These are phyloP conservation scores for Eretmochelys imbricata DNA, from an alignment of 2,113 vertebrate species.

Conservation along the genomic window DNA sequence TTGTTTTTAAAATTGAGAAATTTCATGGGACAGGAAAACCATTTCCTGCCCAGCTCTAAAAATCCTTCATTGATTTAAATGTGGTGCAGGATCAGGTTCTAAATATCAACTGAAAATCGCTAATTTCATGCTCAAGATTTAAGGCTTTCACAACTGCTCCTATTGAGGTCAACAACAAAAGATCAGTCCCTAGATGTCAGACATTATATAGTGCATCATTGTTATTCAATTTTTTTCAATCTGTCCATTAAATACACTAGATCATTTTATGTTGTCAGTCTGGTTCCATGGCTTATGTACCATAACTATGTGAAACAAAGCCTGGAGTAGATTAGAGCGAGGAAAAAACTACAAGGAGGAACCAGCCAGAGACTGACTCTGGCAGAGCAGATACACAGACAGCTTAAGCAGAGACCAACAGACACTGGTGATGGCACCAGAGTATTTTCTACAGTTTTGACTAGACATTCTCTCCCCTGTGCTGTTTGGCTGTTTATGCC, in stretches of 20 bases:
- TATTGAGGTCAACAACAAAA: constrained; percentile 24
- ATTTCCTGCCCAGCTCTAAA: constrained; percentile 24
- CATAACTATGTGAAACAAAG: constrained; percentile 54
- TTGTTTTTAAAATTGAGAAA: background rate
- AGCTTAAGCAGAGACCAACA: constrained; percentile 21
- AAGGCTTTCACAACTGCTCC: constrained; percentile 25
- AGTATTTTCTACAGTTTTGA: too few relatives aligned
- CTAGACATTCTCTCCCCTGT: constrained; percentile 37
- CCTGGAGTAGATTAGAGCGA: constrained; percentile 54
- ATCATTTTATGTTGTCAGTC: constrained; percentile 54
- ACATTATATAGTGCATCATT: constrained; percentile 30
- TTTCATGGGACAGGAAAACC: background rate
- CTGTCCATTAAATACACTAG: constrained; percentile 52
- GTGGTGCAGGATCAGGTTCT: constrained; percentile 43
- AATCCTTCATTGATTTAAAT: constrained; percentile 18
- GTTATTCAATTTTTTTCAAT: constrained; percentile 64
- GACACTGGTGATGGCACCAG: constrained; percentile 36
- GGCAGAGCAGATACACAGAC: constrained; percentile 39
- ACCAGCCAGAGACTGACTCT: constrained; percentile 42
- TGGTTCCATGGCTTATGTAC: background rate
- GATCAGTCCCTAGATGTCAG: constrained; percentile 47
- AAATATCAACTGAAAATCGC: constrained; percentile 34
- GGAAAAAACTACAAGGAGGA: constrained; percentile 62
- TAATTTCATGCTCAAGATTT: constrained; percentile 44
- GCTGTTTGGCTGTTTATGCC: constrained; percentile 4